Evolutionary conservation across 2,113 vertebrate genomes (phyloP).

Genomic region (Leptobrachium ailaonicum): DNA sequence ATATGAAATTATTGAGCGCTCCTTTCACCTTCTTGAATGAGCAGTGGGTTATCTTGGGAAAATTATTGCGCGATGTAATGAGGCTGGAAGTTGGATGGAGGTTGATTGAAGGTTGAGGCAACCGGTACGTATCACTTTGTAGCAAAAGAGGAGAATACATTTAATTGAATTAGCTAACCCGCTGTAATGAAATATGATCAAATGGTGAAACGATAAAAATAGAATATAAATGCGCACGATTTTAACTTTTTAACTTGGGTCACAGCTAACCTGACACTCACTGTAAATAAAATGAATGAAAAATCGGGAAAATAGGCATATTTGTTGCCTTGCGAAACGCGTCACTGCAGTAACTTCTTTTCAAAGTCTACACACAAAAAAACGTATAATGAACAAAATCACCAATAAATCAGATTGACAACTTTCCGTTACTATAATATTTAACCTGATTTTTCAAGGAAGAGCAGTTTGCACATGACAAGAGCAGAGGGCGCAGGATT

Average conservation of each 20-base stretch:
- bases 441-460: conserved; percentile 17
- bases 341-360: background rate
- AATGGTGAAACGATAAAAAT: background rate
- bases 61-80: too few species aligned
- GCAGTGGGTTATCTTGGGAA: too few species aligned
- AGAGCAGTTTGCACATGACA: background rate
- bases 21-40: too few species aligned
- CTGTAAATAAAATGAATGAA: background rate
- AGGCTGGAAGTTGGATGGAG: too few species aligned
- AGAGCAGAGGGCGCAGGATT: conserved; percentile 8
- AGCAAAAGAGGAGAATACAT: too few species aligned
- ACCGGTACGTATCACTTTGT: too few species aligned
- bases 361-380: background rate
- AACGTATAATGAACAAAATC: conserved; percentile 11
- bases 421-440: background rate
- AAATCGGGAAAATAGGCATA: background rate
- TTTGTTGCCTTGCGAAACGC: background rate
- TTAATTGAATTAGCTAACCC: too few species aligned
- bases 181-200: too few species aligned
- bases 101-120: too few species aligned
- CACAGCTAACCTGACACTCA: background rate
- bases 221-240: background rate
- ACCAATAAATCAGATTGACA: conserved; percentile 19
- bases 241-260: background rate
- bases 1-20: too few species aligned